These are phyloP conservation scores for Nomada ruficornis DNA, from an alignment of 2,888 invertebrate genomes.

Conservation along the genomic window DNA sequence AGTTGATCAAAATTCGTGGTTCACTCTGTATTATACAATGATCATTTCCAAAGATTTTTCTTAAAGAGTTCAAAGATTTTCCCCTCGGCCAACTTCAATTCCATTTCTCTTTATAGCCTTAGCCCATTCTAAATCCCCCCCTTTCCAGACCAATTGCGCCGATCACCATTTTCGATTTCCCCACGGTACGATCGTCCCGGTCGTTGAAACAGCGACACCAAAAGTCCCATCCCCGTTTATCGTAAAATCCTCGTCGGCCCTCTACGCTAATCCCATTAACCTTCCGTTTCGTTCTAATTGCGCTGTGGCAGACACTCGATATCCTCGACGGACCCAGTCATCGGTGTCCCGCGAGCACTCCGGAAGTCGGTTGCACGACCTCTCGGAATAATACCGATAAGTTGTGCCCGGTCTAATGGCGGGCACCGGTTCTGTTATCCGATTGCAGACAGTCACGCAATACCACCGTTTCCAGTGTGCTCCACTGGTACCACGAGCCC, in stretches of 20 bases:
- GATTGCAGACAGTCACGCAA: constrained; percentile 69
- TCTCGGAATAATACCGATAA: constrained; percentile 59
- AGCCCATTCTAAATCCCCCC: constrained; percentile 1
- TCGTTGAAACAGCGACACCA: neutral
- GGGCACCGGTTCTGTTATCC: constrained; percentile 55
- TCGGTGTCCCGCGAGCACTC: constrained; percentile 39
- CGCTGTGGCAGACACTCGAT: constrained; percentile 65
- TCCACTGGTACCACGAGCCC: constrained; percentile 16
- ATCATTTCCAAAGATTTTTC: no score
- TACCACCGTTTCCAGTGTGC: constrained; percentile 56
- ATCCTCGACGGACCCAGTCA: constrained; percentile 32
- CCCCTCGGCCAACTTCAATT: no score
- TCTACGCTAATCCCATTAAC: constrained; percentile 75
- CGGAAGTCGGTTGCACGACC: constrained; percentile 62
- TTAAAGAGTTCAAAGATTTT: no score
- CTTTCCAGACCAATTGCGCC: neutral
- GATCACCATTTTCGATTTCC: constrained; percentile 35
- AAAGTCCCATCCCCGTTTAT: constrained; percentile 11
- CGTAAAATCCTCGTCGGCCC: constrained; percentile 43
- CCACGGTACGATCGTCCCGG: constrained; percentile 20
- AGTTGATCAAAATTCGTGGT: no score
- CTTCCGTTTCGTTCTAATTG: constrained; percentile 74
- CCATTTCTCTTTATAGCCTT: no score
- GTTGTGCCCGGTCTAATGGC: constrained; percentile 60
- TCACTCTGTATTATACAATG: no score